phyloP scores from a whole-genome alignment of 2,888 invertebrate genomes.

The Ganaspis brasiliensis region DNA sequence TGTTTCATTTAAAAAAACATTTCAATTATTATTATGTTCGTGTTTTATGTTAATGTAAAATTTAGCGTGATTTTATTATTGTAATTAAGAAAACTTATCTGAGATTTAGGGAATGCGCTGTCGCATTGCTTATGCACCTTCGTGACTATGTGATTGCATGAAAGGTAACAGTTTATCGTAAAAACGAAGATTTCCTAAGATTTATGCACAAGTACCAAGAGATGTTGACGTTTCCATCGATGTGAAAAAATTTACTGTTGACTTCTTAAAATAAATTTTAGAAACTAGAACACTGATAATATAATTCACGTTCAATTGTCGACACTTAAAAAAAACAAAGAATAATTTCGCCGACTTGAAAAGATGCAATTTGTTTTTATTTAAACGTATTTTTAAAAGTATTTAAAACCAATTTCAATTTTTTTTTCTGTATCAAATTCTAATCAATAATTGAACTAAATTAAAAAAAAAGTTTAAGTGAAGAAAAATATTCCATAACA shows the following conservation, averaged over 20 bases:
- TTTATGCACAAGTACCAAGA: conserved; percentile 2
- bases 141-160: conserved; percentile 42
- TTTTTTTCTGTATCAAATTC: too few species aligned
- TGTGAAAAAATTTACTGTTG: conserved; percentile 2
- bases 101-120: conserved; percentile 7
- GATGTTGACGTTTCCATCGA: conserved; percentile 38
- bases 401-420: too few species aligned
- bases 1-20: not conserved
- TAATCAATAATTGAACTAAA: too few species aligned
- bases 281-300: not conserved
- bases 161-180: conserved; percentile 28
- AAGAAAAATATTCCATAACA: too few species aligned
- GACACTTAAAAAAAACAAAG: not conserved
- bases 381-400: too few species aligned
- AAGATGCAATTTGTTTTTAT: too few species aligned
- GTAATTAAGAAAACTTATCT: conserved; percentile 13
- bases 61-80: conserved; percentile 12
- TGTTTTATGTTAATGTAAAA: conserved; percentile 12
- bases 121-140: conserved; percentile 33
- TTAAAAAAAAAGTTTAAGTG: too few species aligned
- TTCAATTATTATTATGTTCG: not conserved
- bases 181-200: conserved; percentile 36
- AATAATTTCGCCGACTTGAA: too few species aligned
- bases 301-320: not conserved
- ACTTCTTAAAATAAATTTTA: conserved; percentile 21